Conservation (phyloP, 2,113 vertebrate species). For the Grammomys surdaster region DNA sequence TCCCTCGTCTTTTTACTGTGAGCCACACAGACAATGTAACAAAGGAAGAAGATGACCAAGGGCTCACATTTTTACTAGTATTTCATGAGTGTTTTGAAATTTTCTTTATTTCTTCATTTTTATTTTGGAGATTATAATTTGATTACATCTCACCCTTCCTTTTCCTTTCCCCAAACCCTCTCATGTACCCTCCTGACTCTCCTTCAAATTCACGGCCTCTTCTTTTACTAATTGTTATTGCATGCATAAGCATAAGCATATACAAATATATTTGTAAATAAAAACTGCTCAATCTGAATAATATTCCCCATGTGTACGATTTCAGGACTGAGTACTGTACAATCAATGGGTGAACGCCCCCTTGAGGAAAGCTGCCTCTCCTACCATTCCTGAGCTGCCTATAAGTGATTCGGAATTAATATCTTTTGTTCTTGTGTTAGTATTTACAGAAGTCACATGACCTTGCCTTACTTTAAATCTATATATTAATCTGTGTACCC, state of each 20-base stretch:
- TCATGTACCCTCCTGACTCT: not conserved
- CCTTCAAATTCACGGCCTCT: not conserved
- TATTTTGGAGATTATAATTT: not conserved
- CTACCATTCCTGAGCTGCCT: no score
- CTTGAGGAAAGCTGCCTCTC: not conserved
- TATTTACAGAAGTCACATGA: slow-evolving; percentile 21
- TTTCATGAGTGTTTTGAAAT: not conserved
- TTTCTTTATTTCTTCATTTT: not conserved
- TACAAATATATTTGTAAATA: not conserved
- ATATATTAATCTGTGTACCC: not conserved
- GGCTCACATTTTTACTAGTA: not conserved
- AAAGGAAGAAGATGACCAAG: slow-evolving; percentile 14
- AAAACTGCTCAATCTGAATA: not conserved
- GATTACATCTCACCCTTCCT: not conserved
- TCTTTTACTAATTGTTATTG: not conserved
- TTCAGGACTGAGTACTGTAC: not conserved
- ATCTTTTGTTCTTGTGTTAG: slow-evolving; percentile 25
- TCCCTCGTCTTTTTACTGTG: slow-evolving; percentile 10
- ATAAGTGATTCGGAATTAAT: slow-evolving; percentile 16
- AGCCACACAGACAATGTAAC: not conserved
- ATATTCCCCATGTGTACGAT: not conserved
- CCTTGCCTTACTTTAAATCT: slow-evolving; percentile 54
- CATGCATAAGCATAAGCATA: not conserved
- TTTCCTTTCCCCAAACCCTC: not conserved
- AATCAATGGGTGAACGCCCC: not conserved